Evolutionary conservation across 2,113 vertebrate genomes (phyloP).

Genomic region (Eptesicus fuscus): DNA sequence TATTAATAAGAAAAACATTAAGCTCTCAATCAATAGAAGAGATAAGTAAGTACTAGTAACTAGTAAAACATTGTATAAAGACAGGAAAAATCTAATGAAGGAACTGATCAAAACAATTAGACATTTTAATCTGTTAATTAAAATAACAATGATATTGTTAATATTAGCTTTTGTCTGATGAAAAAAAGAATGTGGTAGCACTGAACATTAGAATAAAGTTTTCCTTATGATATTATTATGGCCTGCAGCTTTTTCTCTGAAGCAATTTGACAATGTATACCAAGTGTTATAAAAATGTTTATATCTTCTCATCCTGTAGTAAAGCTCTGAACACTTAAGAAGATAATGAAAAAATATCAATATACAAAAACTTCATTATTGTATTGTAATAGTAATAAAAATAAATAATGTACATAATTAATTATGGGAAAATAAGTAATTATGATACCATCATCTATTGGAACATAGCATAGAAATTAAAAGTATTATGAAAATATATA

Average conservation of each 20-base stretch:
- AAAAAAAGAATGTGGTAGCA: not conserved
- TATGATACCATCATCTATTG: not conserved
- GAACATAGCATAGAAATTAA: not conserved
- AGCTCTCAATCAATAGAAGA: not conserved
- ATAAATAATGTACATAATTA: not conserved
- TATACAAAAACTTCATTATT: not conserved
- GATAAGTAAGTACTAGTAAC: not conserved
- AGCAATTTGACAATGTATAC: not conserved
- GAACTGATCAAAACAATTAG: not conserved
- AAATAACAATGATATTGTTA: not conserved
- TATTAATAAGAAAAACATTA: not conserved
- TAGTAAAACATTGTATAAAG: not conserved
- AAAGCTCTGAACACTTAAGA: not conserved
- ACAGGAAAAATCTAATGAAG: not conserved
- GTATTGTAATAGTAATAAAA: not conserved
- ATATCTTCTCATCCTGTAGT: not conserved
- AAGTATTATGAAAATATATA: not conserved
- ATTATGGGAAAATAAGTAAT: not conserved
- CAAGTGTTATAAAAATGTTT: not conserved
- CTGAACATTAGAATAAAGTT: not conserved
- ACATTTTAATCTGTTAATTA: not conserved
- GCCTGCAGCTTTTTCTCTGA: not conserved
- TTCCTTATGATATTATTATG: not conserved
- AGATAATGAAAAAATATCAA: not conserved
- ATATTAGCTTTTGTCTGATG: not conserved